Base-by-base conservation (phyloP, 1,140 invertebrate genomes). In the Agrilus planipennis region DNA sequence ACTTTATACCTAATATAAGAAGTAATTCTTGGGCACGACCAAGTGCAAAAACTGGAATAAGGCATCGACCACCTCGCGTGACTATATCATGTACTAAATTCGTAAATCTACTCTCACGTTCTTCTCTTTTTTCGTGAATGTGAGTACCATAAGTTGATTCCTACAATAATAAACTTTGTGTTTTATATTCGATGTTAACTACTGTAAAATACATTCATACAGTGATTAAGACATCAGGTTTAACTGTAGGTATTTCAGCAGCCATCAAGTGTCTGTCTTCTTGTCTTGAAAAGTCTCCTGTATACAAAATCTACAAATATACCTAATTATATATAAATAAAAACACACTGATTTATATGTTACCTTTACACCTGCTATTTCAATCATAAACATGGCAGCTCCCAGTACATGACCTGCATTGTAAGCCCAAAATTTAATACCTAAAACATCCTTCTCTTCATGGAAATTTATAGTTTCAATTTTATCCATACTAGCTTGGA, bases 331-430 rank as follows among this genome's bases (percentile, higher is more conserved):
- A n/a, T n/a, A n/a, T n/a, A n/a, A 15, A 11, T 16, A 17, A 12
- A 23, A 15, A 29, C 5, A 42, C 12, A 37, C 17, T 25, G 16
- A 39, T 12, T 15, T 22, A 39, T 28, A 34, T 47, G 19, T 41
- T 46, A 84, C 79, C 69, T 92, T 91, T 11, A 95, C 88, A 18
- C 92, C 95, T 36, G 94, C 95, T 46, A 99, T 99, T 75, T 99
- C 95, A 41, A 99, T 93, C 91, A 99, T 97, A 59, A 99, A 99
- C 95, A 99, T 99, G 18, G 94, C 94, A 5, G 96, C 96, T 0
- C 96, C 96, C 0, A 99, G 65, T 0, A 99, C 96, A 66, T 99
- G 96, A 0, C 96, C 96, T 2, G 92, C 96, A 64, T 96, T 94
- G 62, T 99, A 99, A 1, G 92, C 92, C 88, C 94, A 98, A 65